phyloP scores from a whole-genome alignment of 1,140 invertebrate species.

The Brachionus plicatilis region DNA sequence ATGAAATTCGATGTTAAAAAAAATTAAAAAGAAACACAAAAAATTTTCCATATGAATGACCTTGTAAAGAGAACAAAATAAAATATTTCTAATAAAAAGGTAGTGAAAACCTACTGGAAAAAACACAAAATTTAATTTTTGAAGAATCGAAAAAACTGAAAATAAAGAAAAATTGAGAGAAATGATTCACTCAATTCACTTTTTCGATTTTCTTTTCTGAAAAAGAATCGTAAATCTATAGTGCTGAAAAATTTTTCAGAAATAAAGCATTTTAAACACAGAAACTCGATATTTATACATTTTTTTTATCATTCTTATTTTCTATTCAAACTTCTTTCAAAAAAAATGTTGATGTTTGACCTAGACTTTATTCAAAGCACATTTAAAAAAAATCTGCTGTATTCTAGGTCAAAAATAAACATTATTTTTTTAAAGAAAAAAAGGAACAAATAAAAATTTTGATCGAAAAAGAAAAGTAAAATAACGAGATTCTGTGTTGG shows the following conservation, averaged over 20 bases:
- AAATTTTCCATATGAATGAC: neutral
- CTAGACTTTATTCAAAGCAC: neutral
- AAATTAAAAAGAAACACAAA: neutral
- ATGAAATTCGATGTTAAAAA: neutral
- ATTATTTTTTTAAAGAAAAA: neutral
- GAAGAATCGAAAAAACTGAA: neutral
- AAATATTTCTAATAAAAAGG: neutral
- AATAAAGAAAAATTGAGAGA: neutral
- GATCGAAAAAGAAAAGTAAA: neutral
- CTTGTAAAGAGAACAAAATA: neutral
- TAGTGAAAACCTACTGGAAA: neutral
- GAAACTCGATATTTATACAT: neutral
- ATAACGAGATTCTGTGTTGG: neutral
- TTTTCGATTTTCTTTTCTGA: neutral
- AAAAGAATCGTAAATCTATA: neutral
- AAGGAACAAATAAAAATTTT: neutral
- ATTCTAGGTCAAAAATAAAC: neutral
- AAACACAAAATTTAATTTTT: neutral
- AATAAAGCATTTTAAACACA: neutral
- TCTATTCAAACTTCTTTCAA: neutral
- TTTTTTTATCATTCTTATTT: neutral
- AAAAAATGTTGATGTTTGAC: neutral
- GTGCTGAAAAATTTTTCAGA: neutral
- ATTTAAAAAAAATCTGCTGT: neutral
- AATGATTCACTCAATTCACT: neutral